These are phyloP conservation scores for Tenthredo mesomela DNA, from an alignment of 2,888 invertebrate genomes.

Conservation along the genomic window DNA sequence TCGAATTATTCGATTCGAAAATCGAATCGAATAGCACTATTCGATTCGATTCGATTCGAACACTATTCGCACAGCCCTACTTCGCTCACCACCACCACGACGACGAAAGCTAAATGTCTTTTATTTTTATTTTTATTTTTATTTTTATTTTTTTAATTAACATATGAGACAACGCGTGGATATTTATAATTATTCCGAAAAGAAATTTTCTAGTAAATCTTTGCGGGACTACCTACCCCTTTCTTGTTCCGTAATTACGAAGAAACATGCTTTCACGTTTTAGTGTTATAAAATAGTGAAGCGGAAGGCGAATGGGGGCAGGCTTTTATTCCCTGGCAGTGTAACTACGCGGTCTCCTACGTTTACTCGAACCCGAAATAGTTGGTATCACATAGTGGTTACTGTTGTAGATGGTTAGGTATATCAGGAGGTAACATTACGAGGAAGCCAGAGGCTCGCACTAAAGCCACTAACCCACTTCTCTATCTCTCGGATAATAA, in stretches of 20 bases:
- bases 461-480: slow-evolving; percentile 47
- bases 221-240: slow-evolving; percentile 17
- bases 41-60: too few relatives aligned
- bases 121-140: neutral
- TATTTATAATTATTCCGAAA: neutral
- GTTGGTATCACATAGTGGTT: slow-evolving; percentile 16
- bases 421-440: slow-evolving; percentile 39
- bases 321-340: slow-evolving; percentile 24
- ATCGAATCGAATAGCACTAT: too few relatives aligned
- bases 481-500: slow-evolving; percentile 36
- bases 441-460: slow-evolving; percentile 28
- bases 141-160: neutral
- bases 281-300: neutral
- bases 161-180: neutral
- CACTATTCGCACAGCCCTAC: too few relatives aligned
- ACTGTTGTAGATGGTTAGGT: slow-evolving; percentile 9
- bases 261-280: neutral
- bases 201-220: neutral
- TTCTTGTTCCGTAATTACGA: slow-evolving; percentile 13
- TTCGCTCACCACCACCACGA: too few relatives aligned
- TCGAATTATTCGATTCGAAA: too few relatives aligned
- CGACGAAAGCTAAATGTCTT: neutral
- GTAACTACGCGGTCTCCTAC: slow-evolving; percentile 18
- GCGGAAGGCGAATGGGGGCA: neutral
- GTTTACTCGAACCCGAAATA: slow-evolving; percentile 32